Evolutionary conservation across 2,888 invertebrate species (phyloP).

Genomic region (Rambutsinella grinnellia): DNA sequence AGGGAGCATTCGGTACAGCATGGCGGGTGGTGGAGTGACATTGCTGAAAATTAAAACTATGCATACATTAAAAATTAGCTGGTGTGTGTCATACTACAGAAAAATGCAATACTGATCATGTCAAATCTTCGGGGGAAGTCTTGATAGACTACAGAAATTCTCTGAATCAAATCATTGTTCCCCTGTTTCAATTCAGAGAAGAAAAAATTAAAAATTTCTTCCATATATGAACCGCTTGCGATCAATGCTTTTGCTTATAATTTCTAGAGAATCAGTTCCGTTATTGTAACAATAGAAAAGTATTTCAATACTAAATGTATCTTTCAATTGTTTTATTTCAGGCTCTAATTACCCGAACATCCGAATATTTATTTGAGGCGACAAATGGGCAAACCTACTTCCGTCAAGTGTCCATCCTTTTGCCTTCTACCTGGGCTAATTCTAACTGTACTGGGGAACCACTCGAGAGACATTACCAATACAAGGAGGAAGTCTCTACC

Average conservation of each 20-base stretch:
- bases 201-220: too few relatives aligned
- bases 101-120: too few relatives aligned
- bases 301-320: too few relatives aligned
- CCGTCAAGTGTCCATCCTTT: conserved; percentile 64
- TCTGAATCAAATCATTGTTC: too few relatives aligned
- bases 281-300: too few relatives aligned
- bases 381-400: conserved; percentile 64
- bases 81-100: too few relatives aligned
- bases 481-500: conserved; percentile 60
- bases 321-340: conserved; percentile 49
- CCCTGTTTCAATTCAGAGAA: too few relatives aligned
- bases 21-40: conserved; percentile 42
- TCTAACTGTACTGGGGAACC: conserved; percentile 62
- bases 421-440: conserved; percentile 65
- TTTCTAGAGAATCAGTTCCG: conserved; percentile 13
- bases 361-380: conserved; percentile 63
- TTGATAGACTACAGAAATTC: too few relatives aligned
- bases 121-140: too few relatives aligned
- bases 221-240: too few relatives aligned
- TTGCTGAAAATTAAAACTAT: conserved; percentile 47
- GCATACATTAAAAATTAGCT: conserved; percentile 34
- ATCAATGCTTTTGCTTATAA: too few relatives aligned
- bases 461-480: conserved; percentile 11
- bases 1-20: conserved; percentile 11
- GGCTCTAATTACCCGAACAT: conserved; percentile 64